A percentile compares a stretch with the other conserved stretches of the same genome.
These are phyloP conservation scores for Enteromius viviparus DNA, from an alignment of 2,797 vertebrate genomes.

Conservation along the genomic window DNA sequence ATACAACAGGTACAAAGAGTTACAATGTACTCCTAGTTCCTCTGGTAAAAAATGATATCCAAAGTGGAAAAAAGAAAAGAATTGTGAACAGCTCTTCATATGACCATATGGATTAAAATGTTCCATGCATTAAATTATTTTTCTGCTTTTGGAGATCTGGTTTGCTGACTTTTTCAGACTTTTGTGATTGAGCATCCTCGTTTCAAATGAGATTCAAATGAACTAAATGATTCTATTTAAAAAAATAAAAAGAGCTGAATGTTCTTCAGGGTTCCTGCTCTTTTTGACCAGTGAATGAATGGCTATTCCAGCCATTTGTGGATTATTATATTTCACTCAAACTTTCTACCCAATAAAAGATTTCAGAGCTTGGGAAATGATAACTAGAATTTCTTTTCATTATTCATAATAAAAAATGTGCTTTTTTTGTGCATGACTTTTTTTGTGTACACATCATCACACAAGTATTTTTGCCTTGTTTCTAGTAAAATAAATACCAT, in stretches of 20 bases:
- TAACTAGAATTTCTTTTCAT: not conserved
- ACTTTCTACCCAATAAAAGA: not conserved
- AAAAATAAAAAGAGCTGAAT: not conserved
- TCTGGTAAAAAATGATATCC: not conserved
- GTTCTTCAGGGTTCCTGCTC: not conserved
- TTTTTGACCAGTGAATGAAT: not conserved
- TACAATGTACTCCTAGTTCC: not conserved
- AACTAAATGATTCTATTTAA: not conserved
- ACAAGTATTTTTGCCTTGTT: no score
- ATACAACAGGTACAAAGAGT: constrained; percentile 79
- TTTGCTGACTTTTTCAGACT: not conserved
- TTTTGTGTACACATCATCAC: not conserved
- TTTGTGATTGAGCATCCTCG: not conserved
- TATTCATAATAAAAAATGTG: not conserved
- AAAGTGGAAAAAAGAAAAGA: not conserved
- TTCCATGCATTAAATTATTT: not conserved
- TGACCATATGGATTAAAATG: not conserved
- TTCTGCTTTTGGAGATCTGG: not conserved
- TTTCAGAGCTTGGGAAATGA: not conserved
- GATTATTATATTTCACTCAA: not conserved
- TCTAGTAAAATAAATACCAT: no score
- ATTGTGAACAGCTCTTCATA: not conserved
- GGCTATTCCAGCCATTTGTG: not conserved
- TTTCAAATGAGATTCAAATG: not conserved
- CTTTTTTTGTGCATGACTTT: not conserved